These are phyloP conservation scores for Chironomus riparius DNA, from an alignment of 2,888 invertebrate genomes.

Conservation along the genomic window DNA sequence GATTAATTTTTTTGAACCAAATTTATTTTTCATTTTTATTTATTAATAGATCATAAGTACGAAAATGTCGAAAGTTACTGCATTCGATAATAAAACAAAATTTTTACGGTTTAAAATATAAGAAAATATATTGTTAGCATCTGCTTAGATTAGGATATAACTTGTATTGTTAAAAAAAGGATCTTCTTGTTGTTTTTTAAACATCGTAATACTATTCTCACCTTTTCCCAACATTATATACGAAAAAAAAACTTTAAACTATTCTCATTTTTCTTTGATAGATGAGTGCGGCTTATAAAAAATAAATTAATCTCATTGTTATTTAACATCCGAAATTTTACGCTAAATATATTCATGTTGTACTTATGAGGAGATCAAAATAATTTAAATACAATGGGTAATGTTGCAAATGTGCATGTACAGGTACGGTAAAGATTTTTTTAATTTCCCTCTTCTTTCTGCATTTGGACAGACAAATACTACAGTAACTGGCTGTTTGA, in stretches of 20 bases:
- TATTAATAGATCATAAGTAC: too few species aligned
- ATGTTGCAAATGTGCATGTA: conserved; percentile 6
- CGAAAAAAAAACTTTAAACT: not conserved
- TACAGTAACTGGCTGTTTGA: not conserved
- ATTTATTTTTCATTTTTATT: too few species aligned
- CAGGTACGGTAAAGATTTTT: not conserved
- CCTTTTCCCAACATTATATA: not conserved
- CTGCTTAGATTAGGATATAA: not conserved
- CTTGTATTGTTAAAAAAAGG: not conserved
- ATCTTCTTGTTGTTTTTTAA: not conserved
- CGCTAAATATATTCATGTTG: conserved; percentile 21
- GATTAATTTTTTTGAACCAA: too few species aligned
- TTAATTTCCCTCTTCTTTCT: not conserved
- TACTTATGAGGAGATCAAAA: not conserved
- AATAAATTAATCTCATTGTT: conserved; percentile 28
- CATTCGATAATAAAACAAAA: too few species aligned
- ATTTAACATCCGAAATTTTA: conserved; percentile 27
- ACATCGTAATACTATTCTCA: not conserved
- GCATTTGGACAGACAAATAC: not conserved
- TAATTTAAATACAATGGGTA: not conserved
- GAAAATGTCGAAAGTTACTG: too few species aligned
- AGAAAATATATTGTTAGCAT: not conserved
- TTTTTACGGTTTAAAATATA: not conserved
- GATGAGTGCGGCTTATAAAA: not conserved
- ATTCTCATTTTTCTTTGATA: not conserved